Base-by-base conservation (phyloP, 2,888 invertebrate species). In the Julus scanicus region DNA sequence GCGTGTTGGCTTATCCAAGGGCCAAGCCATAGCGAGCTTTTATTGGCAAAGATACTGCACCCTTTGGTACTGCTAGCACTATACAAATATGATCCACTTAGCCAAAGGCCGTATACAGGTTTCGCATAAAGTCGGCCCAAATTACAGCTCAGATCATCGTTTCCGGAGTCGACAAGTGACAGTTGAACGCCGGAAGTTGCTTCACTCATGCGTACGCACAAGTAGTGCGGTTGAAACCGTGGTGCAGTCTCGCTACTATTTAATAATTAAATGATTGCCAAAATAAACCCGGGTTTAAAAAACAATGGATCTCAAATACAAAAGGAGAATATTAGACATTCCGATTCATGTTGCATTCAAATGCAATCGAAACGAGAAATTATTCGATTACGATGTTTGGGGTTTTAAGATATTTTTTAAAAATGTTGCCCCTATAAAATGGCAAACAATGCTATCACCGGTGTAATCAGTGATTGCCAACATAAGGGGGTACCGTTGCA, bases 1-100 rank as follows among this genome's bases (percentile, higher is more conserved):
- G 80, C 80, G 80, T 80, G 80, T 37, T 37, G 80, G 80, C 80
- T 80, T 80, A 80, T 80, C 80, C 80, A 13, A 80, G 80, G 80
- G 80, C 80, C 80, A 37, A 80, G 80, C 80, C 37, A 37, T 37
- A 13, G 80, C 37, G 29, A 9, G 37, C 80, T 80, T 53, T 80
- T 80, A 80, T 80, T 80, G 80, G 80, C 13, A 80, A 80, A 29
- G 80, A 80, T 80, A 80, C 80, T 80, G 13, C 80, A 80, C 80
- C 80, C 80, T 80, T 80, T 80, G 80, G 80, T 80, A 80, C 80
- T 80, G 29, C 80, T 80, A 80, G 80, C 80, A 80, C 80, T 80
- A 80, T 37, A 80, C 80, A 80, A 80, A 80, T 80, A 80, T 80
- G 80, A 80, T 80, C 80, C 80, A 80, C 80, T 80, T 80, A 80